Evolutionary conservation across 2,888 invertebrate genomes (phyloP).

Genomic region (Acanthosepion esculentum): DNA sequence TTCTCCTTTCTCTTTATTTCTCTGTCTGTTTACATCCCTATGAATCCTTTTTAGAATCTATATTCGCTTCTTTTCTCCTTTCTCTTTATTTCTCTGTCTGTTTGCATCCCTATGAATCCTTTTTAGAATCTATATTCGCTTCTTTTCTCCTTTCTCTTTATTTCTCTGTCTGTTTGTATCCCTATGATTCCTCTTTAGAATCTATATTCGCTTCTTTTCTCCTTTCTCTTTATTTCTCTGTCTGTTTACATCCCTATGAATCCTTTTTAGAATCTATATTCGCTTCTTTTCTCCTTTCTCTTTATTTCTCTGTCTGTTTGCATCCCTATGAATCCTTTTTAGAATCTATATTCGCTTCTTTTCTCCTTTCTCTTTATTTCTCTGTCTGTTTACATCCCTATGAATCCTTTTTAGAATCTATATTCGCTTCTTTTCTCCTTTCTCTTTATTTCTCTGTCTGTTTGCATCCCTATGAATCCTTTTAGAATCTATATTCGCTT

Average conservation of each 20-base stretch:
- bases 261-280: background rate
- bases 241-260: background rate
- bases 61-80: background rate
- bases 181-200: too few species aligned
- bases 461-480: too few species aligned
- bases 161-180: background rate
- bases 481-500: background rate
- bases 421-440: background rate
- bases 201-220: background rate
- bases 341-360: background rate
- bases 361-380: background rate
- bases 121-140: background rate
- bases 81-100: background rate
- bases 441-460: background rate
- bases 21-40: background rate
- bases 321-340: too few species aligned
- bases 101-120: too few species aligned
- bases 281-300: background rate
- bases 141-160: background rate
- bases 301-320: background rate
- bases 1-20: background rate
- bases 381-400: background rate
- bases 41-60: too few species aligned
- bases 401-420: too few species aligned
- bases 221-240: background rate